Base-by-base conservation (phyloP, 2,888 invertebrate species). In the Danaus chrysippus region DNA sequence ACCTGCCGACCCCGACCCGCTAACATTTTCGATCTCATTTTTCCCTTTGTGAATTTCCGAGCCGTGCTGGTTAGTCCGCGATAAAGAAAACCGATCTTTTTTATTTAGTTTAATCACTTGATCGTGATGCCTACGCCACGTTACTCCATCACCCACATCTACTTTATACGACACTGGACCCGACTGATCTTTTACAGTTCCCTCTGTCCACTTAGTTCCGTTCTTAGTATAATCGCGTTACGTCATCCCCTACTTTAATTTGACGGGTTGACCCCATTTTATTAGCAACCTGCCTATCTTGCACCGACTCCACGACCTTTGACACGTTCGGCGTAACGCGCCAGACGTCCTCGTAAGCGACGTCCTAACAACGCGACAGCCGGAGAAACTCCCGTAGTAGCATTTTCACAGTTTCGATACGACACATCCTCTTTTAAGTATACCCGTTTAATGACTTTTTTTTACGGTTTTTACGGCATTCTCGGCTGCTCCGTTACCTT, bases 401-500 rank as follows among this genome's bases (percentile, higher is more conserved):
- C 58, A 17, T 70, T 67, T 15, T 68, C 59, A 15, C 58, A 52
- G 17, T 52, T 42, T 11, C 58, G 1, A 13, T 44, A 44, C 19
- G 52, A 3, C 0, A 42, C 6, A 12, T 59, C 55, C 13, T 41
- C 56, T 54, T 67, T 62, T 15, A 64, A 56, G n/a, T n/a, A n/a
- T n/a, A n/a, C n/a, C 12, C 61, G 61, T 46, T 70, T 70, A 12
- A 67, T 55, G n/a, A n/a, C n/a, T n/a, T n/a, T n/a, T n/a, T n/a
- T n/a, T n/a, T n/a, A n/a, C n/a, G 0, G 64, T 61, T 58, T 65
- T 63, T 10, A 68, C 68, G 0, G 68, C 61, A 11, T 71, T 70
- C 56, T 69, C 68, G 0, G 69, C 70, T 1, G 57, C 67, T 0
- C 70, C 70, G 55, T 70, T 70, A 3, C 67, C 60, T 12, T 62